Evolutionary conservation across 2,797 vertebrate genomes (phyloP), one percentile per base, ranked within the genome.

Genomic region (Hydrocynus forskahlii): DNA sequence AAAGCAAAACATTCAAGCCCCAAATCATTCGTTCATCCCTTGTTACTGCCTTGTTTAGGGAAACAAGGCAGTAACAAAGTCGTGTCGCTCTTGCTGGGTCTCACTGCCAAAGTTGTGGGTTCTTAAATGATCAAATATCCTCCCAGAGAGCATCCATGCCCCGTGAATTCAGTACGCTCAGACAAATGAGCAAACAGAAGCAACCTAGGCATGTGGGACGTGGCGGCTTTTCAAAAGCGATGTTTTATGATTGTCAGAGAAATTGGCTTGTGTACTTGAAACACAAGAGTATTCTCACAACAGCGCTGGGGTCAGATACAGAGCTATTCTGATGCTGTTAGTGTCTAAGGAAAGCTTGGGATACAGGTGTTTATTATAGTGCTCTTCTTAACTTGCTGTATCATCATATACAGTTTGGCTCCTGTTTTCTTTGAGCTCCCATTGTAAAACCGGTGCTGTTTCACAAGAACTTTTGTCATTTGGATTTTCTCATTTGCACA

Each of bases 121-220:
- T 40, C 62, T 83, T 79, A 81, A 75, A 78, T 75, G 64, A 66
- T 66, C 52, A 48, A 68, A 82, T 81, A 50, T 75, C 40, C 50
- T 75, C 66, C 66, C 52, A 45, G 40, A 64, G 75, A 81, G 75
- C 67, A 69, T 69, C 67, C 6, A 38, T 38, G 55, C n/a, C 23
- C 68, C 35, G 60, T 76, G 60, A 55, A 81, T 78, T 83, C 75
- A 67, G 63, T 81, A 63, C 62, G 23, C 54, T 80, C 29, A 67
- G 63, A 73, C 85, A 75, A 64, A 72, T 84, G 48, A 67, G 63
- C 55, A 79, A 78, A 84, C 43, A 59, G 57, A 50, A 59, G 75
- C 52, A 64, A 40, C 7, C 12, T 17, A 23, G 52, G 69, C 57
- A 64, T 74, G 40, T 45, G 79, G 73, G 68, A 55, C 55, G 45